Evolutionary conservation across 2,797 vertebrate genomes (phyloP).

Genomic region (Glossophaga mutica): DNA sequence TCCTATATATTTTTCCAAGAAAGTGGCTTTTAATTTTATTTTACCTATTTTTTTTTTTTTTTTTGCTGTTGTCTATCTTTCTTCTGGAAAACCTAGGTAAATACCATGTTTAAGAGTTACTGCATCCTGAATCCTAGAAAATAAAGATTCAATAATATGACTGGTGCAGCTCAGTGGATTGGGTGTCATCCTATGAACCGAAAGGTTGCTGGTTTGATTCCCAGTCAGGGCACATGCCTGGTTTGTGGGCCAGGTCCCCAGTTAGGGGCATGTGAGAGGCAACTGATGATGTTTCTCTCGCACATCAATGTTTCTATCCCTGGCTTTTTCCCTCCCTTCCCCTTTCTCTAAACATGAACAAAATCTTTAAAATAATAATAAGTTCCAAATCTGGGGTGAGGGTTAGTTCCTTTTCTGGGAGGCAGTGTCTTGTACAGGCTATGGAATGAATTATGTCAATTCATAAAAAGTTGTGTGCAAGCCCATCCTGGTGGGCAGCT

Average conservation of each 20-base stretch:
- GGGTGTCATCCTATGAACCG: too few relatives aligned
- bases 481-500: neutral
- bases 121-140: neutral
- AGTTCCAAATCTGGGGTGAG: neutral
- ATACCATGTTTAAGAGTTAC: neutral
- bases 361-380: neutral
- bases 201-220: too few relatives aligned
- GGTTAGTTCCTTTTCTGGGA: neutral
- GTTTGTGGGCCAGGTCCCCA: too few relatives aligned
- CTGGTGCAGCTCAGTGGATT: too few relatives aligned
- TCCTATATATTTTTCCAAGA: neutral
- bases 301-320: too few relatives aligned
- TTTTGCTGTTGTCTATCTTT: neutral
- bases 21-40: neutral
- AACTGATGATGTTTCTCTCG: too few relatives aligned
- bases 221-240: too few relatives aligned
- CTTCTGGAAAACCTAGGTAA: neutral
- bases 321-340: too few relatives aligned
- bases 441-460: neutral
- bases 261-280: too few relatives aligned
- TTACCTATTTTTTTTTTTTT: neutral
- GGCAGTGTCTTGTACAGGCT: neutral
- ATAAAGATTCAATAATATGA: neutral
- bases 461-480: neutral
- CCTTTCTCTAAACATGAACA: too few relatives aligned